phyloP scores from a whole-genome alignment of 2,797 vertebrate genomes.

The Sebastes paucispinis region DNA sequence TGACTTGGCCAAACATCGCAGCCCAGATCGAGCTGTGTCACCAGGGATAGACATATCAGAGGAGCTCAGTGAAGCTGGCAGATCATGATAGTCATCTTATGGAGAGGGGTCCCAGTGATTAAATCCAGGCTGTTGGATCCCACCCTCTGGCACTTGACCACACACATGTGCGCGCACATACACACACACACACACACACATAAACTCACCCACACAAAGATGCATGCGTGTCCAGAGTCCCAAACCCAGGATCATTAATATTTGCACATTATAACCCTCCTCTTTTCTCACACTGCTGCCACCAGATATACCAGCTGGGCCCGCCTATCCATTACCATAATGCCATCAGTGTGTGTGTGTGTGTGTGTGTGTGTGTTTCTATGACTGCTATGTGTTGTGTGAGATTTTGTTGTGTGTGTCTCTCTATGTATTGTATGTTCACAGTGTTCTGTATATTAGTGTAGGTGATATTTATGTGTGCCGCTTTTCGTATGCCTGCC shows the following conservation, averaged over 20 bases:
- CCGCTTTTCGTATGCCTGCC: constrained; percentile 37
- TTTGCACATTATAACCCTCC: constrained; percentile 85
- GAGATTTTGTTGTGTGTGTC: constrained; percentile 26
- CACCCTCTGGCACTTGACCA: constrained; percentile 79
- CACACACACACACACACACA: constrained; percentile 31
- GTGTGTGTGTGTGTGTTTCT: constrained; percentile 46
- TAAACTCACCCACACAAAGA: constrained; percentile 52
- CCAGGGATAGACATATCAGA: constrained; percentile 79
- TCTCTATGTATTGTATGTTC: constrained; percentile 26
- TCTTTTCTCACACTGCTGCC: constrained; percentile 81
- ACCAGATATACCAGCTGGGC: constrained; percentile 85
- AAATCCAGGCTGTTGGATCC: constrained; percentile 80
- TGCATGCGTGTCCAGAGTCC: constrained; percentile 76
- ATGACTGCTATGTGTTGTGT: constrained; percentile 23
- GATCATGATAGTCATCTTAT: constrained; percentile 81
- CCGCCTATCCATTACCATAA: constrained; percentile 80
- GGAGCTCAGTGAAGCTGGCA: constrained; percentile 79
- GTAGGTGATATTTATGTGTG: constrained; percentile 54
- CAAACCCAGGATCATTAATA: constrained; percentile 82
- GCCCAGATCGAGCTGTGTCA: constrained; percentile 76
- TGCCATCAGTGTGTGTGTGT: constrained; percentile 68
- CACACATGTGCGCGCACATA: constrained; percentile 51
- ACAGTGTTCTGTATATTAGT: constrained; percentile 30
- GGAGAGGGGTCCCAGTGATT: constrained; percentile 78
- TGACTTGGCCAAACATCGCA: constrained; percentile 73